Evolutionary conservation across 2,113 vertebrate species (phyloP).

Genomic region (Carassius carassius): DNA sequence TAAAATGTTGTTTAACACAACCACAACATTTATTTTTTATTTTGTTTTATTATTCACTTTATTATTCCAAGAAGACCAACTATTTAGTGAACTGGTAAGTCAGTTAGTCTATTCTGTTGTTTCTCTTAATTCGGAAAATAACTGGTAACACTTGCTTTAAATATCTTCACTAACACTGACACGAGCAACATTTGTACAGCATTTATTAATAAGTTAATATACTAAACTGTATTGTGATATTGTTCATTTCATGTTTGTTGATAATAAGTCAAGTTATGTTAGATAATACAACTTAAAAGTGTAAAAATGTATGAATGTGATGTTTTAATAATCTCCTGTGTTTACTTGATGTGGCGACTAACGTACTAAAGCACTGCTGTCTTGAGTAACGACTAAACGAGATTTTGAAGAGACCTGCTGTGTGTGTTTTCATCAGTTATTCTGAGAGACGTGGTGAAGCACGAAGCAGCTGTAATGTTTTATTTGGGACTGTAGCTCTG

Average conservation of each 20-base stretch:
- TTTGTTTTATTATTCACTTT: neutral
- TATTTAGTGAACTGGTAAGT: neutral
- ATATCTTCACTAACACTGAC: neutral
- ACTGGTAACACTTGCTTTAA: neutral
- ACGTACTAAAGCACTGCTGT: neutral
- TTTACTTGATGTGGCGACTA: neutral
- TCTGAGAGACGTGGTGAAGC: neutral
- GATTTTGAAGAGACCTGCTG: neutral
- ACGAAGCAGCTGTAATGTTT: neutral
- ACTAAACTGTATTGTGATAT: neutral
- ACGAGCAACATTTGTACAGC: neutral
- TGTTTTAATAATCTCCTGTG: neutral
- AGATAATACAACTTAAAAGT: neutral
- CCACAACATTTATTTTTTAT: neutral
- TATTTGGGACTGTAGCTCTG: slow-evolving; percentile 18
- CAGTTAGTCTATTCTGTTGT: too few species aligned
- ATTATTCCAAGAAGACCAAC: neutral
- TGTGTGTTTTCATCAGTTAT: neutral
- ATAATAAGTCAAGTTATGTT: neutral
- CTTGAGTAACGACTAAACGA: neutral
- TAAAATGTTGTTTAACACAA: slow-evolving; percentile 8
- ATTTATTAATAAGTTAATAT: neutral
- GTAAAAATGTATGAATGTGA: neutral
- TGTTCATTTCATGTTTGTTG: neutral
- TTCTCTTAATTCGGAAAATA: neutral